These are phyloP conservation scores for Eulemur mongoz DNA, from an alignment of 2,797 vertebrate genomes.

Conservation along the genomic window DNA sequence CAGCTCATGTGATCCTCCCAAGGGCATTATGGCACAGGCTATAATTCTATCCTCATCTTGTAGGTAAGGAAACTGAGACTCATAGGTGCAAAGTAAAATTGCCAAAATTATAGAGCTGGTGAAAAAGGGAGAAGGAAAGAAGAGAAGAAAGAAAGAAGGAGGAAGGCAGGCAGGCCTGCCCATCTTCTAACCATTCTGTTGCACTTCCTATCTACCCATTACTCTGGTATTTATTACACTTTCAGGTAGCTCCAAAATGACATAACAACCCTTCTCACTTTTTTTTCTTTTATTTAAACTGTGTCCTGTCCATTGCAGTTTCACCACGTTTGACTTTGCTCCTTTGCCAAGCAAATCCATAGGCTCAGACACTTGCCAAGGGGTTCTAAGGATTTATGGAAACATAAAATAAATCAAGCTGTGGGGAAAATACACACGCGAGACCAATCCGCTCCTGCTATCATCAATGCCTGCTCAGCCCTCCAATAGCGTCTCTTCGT, in stretches of 20 bases:
- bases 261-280: fast-evolving
- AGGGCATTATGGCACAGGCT: fast-evolving
- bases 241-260: neutral
- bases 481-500: fast-evolving
- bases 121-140: neutral
- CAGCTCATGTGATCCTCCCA: neutral
- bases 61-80: neutral
- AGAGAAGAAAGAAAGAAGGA: no score
- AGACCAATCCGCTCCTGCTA: neutral
- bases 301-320: neutral
- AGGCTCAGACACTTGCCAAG: neutral
- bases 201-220: neutral
- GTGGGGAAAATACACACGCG: neutral
- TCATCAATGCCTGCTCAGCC: fast-evolving
- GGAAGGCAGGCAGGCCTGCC: no score
- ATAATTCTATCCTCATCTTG: neutral
- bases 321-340: neutral
- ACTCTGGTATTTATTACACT: neutral
- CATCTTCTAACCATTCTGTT: no score
- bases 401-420: neutral
- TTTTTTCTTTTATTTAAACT: neutral
- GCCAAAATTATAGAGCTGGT: neutral
- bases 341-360: neutral
- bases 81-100: neutral
- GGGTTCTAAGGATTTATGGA: neutral